phyloP scores from a whole-genome alignment of 2,113 vertebrate genomes.

The Cebus imitator region DNA sequence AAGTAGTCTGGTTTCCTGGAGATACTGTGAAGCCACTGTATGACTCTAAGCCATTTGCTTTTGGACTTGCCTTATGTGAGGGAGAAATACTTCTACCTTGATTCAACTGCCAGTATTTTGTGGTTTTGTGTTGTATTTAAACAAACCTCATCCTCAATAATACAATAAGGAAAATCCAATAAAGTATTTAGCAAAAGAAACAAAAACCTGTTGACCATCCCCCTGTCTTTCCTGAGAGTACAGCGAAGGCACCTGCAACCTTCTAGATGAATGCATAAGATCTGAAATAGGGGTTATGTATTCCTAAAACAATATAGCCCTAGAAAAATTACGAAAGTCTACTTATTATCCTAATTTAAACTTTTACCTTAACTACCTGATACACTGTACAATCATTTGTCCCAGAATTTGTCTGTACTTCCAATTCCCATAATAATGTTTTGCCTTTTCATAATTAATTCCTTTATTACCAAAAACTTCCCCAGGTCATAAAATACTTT shows the following conservation, averaged over 20 bases:
- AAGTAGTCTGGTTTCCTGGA: not conserved
- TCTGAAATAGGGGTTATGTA: not conserved
- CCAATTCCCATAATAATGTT: not conserved
- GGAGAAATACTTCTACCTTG: not conserved
- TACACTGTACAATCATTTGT: not conserved
- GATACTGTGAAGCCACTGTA: not conserved
- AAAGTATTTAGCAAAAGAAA: not conserved
- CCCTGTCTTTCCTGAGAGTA: not conserved
- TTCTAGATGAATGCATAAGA: not conserved
- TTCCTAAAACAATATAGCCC: not conserved
- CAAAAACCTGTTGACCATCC: not conserved
- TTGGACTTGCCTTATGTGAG: not conserved
- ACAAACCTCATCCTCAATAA: not conserved
- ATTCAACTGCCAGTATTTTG: not conserved
- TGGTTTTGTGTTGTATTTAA: not conserved
- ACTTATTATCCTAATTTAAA: not conserved
- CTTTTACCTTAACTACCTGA: not conserved
- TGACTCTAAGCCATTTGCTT: not conserved
- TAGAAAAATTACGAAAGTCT: not conserved
- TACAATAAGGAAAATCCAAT: not conserved
- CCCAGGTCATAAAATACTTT: constrained; percentile 36
- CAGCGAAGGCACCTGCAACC: not conserved
- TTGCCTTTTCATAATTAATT: not conserved
- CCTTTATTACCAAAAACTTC: not conserved
- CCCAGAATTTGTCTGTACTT: not conserved